Evolutionary conservation across 2,113 vertebrate genomes (phyloP), one percentile per base, ranked within the genome.

Genomic region (Antechinus stuartii): DNA sequence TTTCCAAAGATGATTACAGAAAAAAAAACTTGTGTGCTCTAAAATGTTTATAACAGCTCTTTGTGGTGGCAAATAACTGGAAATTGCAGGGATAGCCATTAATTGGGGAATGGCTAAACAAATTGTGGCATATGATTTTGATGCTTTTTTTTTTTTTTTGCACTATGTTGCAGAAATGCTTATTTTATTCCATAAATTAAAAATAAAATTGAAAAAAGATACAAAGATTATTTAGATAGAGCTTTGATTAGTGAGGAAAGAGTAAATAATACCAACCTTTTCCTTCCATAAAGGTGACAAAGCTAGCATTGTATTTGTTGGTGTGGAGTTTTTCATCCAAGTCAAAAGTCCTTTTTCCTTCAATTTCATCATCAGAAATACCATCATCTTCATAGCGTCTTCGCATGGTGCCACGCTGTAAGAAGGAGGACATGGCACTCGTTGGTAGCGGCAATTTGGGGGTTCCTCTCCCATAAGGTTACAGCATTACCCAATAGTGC

Each of bases 351-450:
- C 99, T 99, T 97, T 99, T 99, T 30, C 99, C 99, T 97, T 99
- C 99, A 35, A 99, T 99, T 98, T 99, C 99, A 96, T 99, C 99
- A 26, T 99, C 99, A 0, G 99, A 99, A 97, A 99, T 99, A 54
- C 99, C 99, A 50, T 99, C 99, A 0, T 99, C 99, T 96, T 99
- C 99, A 27, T 99, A 99, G 47, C 99, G 99, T 1, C 99, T 99
- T 23, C 99, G 98, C 95, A 99, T 99, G 2, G 99, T 99, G 84
- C 99, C 99, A 94, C 99, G 99, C 99, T 99, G 97, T 49, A 22
- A 96, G 89, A 76, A 49, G 90, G 16, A 61, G 6, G 52, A 91
- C 4, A 91, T 25, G 57, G 35, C n/a, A 22, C 19, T 42, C n/a
- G 0, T 42, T 84, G 16, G 35, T 4, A 76, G n/a, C 35, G 6